Base-by-base conservation (phyloP, 2,113 vertebrate genomes). In the Petroica traversi region DNA sequence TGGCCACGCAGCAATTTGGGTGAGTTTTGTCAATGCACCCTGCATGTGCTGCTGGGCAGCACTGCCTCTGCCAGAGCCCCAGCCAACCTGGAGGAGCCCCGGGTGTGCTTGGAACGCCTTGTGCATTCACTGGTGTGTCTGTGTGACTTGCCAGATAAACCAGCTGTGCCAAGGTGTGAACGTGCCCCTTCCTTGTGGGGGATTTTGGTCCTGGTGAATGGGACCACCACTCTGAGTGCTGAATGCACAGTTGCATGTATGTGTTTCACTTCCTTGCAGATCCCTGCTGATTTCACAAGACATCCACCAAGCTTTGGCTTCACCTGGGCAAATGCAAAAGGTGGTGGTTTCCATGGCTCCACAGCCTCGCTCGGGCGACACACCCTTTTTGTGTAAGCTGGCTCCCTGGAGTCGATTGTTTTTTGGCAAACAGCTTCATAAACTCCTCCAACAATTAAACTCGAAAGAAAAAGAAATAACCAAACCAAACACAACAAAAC, bases 351-450 rank as follows among this genome's bases (percentile, higher is more conserved):
- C 98, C 97, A 97, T 98, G 97, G 98, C 95, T 98, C 96, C 95
- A 84, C 48, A 31, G 93, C 88, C 97, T 97, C 67, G 43, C 95
- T 83, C 20, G 63, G 86, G 93, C 4, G 97, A 97, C 98, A 98
- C 98, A 88, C 98, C 98, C 98, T 98, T 97, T 98, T 95, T 98
- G 97, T 98, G 96, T 97, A 97, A 98, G 97, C 97, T 97, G 96
- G 95, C 96, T 97, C 97, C 97, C 98, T 93, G 75, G 96, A 98
- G 98, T 96, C 96, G 86, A 97, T 97, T 98, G 98, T 97, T 98
- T 98, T 98, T 97, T 98, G 98, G 97, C 98, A 98, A 97, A 93
- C 91, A 76, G 95, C 95, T 98, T 89, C 75, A 91, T 97, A 98
- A 98, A 98, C 96, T 97, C 97, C 97, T 98, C 97, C 98, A 98